These are phyloP conservation scores for Epinotia bilunana DNA, from an alignment of 2,888 invertebrate species.

Conservation along the genomic window DNA sequence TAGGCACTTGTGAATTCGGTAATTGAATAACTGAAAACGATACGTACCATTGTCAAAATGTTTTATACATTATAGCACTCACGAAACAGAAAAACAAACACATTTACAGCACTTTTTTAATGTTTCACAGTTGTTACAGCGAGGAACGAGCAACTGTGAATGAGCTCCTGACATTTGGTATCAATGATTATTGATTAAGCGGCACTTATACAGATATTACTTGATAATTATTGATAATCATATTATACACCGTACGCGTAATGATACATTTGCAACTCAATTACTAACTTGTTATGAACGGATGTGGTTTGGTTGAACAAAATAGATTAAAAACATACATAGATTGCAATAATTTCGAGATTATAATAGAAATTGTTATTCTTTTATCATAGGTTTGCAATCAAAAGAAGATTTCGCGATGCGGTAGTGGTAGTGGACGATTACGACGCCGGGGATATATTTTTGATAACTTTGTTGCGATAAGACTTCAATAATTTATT, in stretches of 20 bases:
- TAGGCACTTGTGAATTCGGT: neutral
- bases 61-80: slow-evolving; percentile 33
- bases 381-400: slow-evolving; percentile 40
- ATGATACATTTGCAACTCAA: slow-evolving; percentile 55
- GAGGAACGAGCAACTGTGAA: slow-evolving; percentile 31
- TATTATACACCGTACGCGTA: slow-evolving; percentile 54
- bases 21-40: neutral
- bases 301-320: slow-evolving; percentile 11
- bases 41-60: slow-evolving; percentile 42
- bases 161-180: slow-evolving; percentile 31
- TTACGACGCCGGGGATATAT: slow-evolving; percentile 20
- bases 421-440: slow-evolving; percentile 31
- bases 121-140: slow-evolving; percentile 18
- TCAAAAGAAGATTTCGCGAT: slow-evolving; percentile 17
- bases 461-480: slow-evolving; percentile 8
- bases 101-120: slow-evolving; percentile 22
- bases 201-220: slow-evolving; percentile 65
- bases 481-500: neutral
- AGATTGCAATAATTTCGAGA: slow-evolving; percentile 36
- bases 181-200: slow-evolving; percentile 59
- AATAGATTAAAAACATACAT: slow-evolving; percentile 14
- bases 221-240: slow-evolving; percentile 67
- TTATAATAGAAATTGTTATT: slow-evolving; percentile 22
- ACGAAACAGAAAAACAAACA: slow-evolving; percentile 22
- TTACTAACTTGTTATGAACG: slow-evolving; percentile 31